These are phyloP conservation scores for Pseudocheirus occidentalis DNA, from an alignment of 2,797 vertebrate species.

Conservation along the genomic window DNA sequence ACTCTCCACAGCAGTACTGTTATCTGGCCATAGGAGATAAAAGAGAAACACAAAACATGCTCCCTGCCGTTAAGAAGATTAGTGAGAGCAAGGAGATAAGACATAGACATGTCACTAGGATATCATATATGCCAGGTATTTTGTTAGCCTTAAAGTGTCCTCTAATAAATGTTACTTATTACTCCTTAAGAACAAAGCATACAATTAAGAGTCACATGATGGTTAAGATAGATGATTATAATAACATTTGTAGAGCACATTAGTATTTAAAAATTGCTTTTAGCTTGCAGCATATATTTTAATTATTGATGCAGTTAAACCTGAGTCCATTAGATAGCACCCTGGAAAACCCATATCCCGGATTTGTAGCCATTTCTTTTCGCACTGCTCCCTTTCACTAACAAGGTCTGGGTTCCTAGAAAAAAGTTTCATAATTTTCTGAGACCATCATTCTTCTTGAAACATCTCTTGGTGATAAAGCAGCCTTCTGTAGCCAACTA, in stretches of 20 bases:
- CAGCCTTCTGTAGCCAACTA: not conserved
- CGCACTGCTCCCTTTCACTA: not conserved
- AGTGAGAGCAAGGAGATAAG: not conserved
- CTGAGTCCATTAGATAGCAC: not conserved
- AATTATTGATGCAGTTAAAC: not conserved
- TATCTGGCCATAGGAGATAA: not conserved
- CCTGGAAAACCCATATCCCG: not conserved
- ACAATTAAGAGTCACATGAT: not conserved
- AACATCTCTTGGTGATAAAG: not conserved
- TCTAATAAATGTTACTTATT: not conserved
- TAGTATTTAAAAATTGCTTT: not conserved
- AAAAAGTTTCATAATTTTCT: not conserved
- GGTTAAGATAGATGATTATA: not conserved
- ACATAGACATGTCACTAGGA: not conserved
- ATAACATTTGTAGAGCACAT: not conserved
- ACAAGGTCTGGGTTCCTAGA: not conserved
- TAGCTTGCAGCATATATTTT: not conserved
- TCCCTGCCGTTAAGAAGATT: not conserved
- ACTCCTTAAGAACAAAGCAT: not conserved
- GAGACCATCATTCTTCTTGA: not conserved
- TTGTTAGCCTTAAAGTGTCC: not conserved
- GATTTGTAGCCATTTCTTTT: not conserved
- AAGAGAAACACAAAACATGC: not conserved
- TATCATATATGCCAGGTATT: not conserved
- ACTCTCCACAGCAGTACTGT: not conserved